Base-by-base conservation (phyloP, 2,888 invertebrate genomes). In the Neoitamus cyanurus region DNA sequence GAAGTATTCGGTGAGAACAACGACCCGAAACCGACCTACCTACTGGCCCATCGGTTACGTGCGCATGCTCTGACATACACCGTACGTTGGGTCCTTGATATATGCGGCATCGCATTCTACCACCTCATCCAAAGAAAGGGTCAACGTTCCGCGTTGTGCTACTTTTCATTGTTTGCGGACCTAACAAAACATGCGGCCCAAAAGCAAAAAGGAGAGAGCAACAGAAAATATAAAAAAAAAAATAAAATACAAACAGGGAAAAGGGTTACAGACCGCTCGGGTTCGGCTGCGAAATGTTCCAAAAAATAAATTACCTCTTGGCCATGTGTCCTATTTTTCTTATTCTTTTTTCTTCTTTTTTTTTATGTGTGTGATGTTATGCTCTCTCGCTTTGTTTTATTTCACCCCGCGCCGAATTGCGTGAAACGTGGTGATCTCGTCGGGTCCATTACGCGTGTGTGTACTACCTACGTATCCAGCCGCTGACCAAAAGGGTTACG, bases 161-260 rank as follows among this genome's bases (percentile, higher is more conserved):
- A 77, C 77, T 25, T 77, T 77, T 58, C 77, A 77, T 77, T 77
- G 77, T 77, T 77, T 77, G 25, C n/a, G 6, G 72, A 34, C 36
- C 20, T 42, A 37, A 77, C 75, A 36, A 69, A 69, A 36, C 34
- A 73, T 36, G 36, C 9, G 77, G 3, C 20, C 20, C 28, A 69
- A 28, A 46, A 46, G 11, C 37, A 37, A 1, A 37, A 37, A 37
- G 9, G 7, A 37, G 2, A n/a, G n/a, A n/a, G n/a, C n/a, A n/a
- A 37, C 7, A 7, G 7, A 7, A 37, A 3, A 37, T 9, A 37
- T 37, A 37, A 5, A 37, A 11, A 7, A 37, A 37, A 11, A 5
- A 46, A n/a, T 11, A 37, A 13, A n/a, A n/a, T 42, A 42, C n/a
- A 20, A 58, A 34, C 34, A 5, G 34, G 7, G 34, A 34, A 34